Conservation (phyloP, 2,888 invertebrate species). For the Sisyra terminalis region DNA sequence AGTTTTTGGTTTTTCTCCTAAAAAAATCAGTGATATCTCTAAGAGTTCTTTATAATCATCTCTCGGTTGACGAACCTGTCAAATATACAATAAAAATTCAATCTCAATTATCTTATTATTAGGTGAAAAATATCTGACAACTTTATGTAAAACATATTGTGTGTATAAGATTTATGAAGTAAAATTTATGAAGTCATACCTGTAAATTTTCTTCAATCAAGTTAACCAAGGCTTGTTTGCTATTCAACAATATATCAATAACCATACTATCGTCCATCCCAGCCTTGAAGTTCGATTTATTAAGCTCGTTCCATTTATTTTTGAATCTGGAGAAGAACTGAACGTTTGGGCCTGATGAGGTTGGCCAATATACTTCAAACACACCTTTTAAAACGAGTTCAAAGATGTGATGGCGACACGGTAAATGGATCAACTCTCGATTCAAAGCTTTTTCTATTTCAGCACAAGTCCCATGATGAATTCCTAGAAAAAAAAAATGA, state of each 20-base stretch:
- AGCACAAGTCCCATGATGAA: slow-evolving; percentile 10
- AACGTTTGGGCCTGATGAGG: slow-evolving; percentile 9
- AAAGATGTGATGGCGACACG: slow-evolving; percentile 12
- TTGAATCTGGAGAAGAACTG: slow-evolving; percentile 6
- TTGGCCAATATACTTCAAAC: slow-evolving; percentile 6
- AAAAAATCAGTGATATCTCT: slow-evolving; percentile 9
- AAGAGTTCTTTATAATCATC: slow-evolving; percentile 12
- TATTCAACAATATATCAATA: neutral
- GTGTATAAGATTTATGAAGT: too few relatives aligned
- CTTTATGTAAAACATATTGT: too few relatives aligned
- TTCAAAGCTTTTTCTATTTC: slow-evolving; percentile 10
- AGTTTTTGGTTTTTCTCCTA: slow-evolving; percentile 5
- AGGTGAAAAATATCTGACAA: too few relatives aligned
- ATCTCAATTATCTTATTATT: too few relatives aligned
- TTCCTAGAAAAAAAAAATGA: slow-evolving; percentile 7
- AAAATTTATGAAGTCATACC: too few relatives aligned
- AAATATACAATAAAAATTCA: too few relatives aligned
- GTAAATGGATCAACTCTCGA: slow-evolving; percentile 11
- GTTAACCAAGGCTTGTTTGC: too few relatives aligned
- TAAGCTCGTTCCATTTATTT: slow-evolving; percentile 4
- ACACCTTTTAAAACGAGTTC: slow-evolving; percentile 10
- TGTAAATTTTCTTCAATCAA: too few relatives aligned
- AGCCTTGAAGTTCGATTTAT: slow-evolving; percentile 3
- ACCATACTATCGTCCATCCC: neutral
- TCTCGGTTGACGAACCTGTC: slow-evolving; percentile 13